phyloP scores from a whole-genome alignment of 2,888 invertebrate genomes.

The Steinernema scapterisci region DNA sequence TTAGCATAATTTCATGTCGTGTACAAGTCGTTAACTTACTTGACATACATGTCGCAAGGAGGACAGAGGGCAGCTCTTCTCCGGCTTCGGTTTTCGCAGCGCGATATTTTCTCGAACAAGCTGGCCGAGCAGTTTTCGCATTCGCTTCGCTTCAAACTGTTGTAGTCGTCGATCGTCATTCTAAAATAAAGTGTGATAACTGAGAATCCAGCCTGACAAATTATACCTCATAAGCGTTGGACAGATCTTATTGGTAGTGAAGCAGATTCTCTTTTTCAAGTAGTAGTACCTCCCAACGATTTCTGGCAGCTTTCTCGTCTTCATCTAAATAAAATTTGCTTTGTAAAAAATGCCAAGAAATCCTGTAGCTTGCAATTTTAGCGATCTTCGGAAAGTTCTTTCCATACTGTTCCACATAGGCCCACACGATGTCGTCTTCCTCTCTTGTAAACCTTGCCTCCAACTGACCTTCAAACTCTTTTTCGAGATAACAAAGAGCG shows the following conservation, averaged over 20 bases:
- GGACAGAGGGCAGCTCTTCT: not conserved
- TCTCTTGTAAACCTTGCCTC: not conserved
- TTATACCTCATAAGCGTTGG: slow-evolving; percentile 16
- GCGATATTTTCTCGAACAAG: not conserved
- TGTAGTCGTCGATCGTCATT: not conserved
- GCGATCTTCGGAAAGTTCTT: not conserved
- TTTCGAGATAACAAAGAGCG: not conserved
- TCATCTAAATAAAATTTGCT: not conserved
- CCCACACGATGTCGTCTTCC: not conserved
- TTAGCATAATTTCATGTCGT: not conserved
- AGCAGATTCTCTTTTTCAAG: not conserved
- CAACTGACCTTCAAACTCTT: not conserved
- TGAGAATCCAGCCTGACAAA: too few species aligned
- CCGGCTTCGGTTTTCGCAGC: not conserved
- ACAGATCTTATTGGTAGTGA: not conserved
- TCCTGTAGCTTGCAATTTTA: not conserved
- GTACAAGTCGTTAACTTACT: not conserved
- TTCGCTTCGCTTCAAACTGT: not conserved
- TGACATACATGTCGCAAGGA: slow-evolving; percentile 13
- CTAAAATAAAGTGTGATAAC: not conserved
- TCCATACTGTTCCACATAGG: not conserved
- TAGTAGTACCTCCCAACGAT: not conserved
- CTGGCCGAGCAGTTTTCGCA: slow-evolving; percentile 9
- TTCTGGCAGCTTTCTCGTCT: not conserved
- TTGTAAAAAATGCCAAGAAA: not conserved